Evolutionary conservation across 2,113 vertebrate species (phyloP), one percentile per base, ranked within the genome.

Genomic region (Cisticola juncidis): DNA sequence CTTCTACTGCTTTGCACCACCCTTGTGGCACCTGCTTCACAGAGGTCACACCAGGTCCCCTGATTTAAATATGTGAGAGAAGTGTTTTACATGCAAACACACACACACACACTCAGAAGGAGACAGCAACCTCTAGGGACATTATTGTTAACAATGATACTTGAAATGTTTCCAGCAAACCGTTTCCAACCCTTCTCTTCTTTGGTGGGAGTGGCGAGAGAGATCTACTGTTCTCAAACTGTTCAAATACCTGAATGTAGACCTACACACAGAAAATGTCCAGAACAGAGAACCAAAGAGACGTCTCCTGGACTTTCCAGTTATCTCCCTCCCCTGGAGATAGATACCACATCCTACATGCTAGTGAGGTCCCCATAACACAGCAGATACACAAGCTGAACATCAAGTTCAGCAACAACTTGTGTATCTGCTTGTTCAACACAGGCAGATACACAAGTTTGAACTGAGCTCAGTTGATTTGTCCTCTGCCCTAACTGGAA

Each of bases 331-430:
- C 38, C 8, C 6, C 24, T 5, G 4, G 18, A 82, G 24, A 31
- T 65, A 6, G 24, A 31, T 65, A 6, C 23, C 0, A 0, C 31
- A 47, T 61, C n/a, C 25, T 22, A 9, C 8, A 1, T 8, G 6
- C 26, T 25, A 33, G 42, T 29, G 31, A 61, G 38, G 24, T n/a
- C 11, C 23, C 29, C 38, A 14, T 57, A 45, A 56, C 24, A 23
- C 1, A 4, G 9, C 11, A 86, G 40, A 42, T 58, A 42, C 48
- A 54, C 17, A 28, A 50, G 6, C n/a, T n/a, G n/a, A n/a, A n/a
- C n/a, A n/a, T n/a, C n/a, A n/a, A n/a, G n/a, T n/a, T n/a, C n/a
- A n/a, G n/a, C n/a, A n/a, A n/a, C n/a, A n/a, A n/a, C n/a, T n/a
- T n/a, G n/a, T n/a, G n/a, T n/a, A n/a, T n/a, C n/a, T n/a, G n/a